These are phyloP conservation scores for Myiotriccus ornatus DNA, from an alignment of 2,797 vertebrate genomes.

Conservation along the genomic window DNA sequence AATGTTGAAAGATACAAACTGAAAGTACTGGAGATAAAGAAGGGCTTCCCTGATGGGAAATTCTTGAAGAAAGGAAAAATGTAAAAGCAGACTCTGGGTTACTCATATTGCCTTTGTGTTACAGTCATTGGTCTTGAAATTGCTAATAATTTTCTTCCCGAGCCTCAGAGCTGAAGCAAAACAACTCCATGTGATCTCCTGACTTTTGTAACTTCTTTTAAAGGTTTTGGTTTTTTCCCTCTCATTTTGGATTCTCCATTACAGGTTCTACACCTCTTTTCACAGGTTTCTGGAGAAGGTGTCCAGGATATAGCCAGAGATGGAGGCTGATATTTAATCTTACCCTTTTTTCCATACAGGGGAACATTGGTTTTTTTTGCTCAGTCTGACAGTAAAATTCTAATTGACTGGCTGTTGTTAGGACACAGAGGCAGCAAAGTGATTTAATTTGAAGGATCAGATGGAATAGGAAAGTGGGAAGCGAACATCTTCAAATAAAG, in stretches of 20 bases:
- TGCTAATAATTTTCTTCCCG: neutral
- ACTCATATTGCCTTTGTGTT: neutral
- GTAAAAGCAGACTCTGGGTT: neutral
- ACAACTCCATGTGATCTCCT: neutral
- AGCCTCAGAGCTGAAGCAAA: neutral
- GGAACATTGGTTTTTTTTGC: neutral
- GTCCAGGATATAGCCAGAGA: neutral
- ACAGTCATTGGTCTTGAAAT: neutral
- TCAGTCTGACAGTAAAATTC: neutral
- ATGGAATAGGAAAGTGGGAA: neutral
- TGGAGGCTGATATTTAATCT: neutral
- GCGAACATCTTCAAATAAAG: neutral
- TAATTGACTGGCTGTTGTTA: neutral
- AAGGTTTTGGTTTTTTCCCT: neutral
- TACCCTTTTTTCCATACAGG: neutral
- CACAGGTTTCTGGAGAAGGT: neutral
- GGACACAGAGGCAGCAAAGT: neutral
- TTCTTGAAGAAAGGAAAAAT: neutral
- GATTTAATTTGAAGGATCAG: neutral
- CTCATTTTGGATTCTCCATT: slow-evolving; percentile 14
- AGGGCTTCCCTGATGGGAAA: neutral
- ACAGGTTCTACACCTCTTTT: neutral
- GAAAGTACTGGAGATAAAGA: neutral
- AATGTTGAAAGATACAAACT: neutral
- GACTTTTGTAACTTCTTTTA: neutral